Percentiles rank a stretch among this genome's conserved stretches.
phyloP scores from a whole-genome alignment of 2,797 vertebrate genomes.

The Poecilia picta region DNA sequence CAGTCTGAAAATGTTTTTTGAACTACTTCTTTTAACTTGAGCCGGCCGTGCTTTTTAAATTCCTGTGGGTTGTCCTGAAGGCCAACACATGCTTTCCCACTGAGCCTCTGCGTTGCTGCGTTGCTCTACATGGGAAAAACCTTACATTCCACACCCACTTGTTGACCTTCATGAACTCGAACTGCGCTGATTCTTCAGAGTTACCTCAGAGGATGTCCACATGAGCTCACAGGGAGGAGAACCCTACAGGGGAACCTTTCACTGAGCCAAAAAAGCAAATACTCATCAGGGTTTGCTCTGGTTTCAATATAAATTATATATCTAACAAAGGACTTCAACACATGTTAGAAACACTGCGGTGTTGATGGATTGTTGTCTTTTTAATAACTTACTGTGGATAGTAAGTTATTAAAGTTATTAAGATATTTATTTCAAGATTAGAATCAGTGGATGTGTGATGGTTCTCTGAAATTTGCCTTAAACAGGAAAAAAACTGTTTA shows the following conservation, averaged over 20 bases:
- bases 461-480: neutral
- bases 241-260: slow-evolving; percentile 45
- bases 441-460: neutral
- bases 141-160: slow-evolving; percentile 72
- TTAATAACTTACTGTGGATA: neutral
- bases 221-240: slow-evolving; percentile 42
- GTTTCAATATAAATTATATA: slow-evolving; percentile 37
- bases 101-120: slow-evolving; percentile 45
- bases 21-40: neutral
- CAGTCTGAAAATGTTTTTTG: neutral
- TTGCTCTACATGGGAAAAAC: slow-evolving; percentile 68
- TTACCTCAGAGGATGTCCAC: slow-evolving; percentile 63
- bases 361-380: neutral
- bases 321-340: neutral
- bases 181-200: slow-evolving; percentile 43
- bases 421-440: neutral
- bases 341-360: neutral
- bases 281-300: slow-evolving; percentile 42
- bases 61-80: slow-evolving; percentile 35
- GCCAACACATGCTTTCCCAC: slow-evolving; percentile 61
- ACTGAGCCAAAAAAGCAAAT: slow-evolving; percentile 49
- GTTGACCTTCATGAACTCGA: slow-evolving; percentile 72
- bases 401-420: too few species aligned
- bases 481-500: neutral
- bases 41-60: slow-evolving; percentile 27